Conservation (phyloP, 1,140 invertebrate genomes). For the Hyles vespertilio region DNA sequence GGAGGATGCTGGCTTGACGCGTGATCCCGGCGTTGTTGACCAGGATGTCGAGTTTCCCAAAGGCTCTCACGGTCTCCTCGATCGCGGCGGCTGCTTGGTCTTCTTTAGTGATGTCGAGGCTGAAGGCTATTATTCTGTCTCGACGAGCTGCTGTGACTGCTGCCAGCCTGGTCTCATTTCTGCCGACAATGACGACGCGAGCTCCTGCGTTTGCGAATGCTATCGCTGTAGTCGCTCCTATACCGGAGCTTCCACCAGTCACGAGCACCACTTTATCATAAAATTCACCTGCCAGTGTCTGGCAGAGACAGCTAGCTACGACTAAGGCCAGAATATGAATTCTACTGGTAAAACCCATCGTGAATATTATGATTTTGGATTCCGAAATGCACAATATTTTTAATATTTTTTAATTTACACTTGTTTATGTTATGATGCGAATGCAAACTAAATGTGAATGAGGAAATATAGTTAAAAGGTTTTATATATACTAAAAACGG, state of each 20-base stretch:
- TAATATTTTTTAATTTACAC: too few relatives aligned
- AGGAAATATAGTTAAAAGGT: too few relatives aligned
- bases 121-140: conserved; percentile 67
- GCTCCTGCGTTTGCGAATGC: conserved; percentile 76
- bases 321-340: too few relatives aligned
- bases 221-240: conserved; percentile 85
- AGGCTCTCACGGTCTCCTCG: conserved; percentile 74
- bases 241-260: conserved; percentile 89
- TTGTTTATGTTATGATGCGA: too few relatives aligned
- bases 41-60: conserved; percentile 77
- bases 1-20: conserved; percentile 77
- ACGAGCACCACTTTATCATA: conserved; percentile 79
- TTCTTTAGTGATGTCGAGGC: conserved; percentile 80
- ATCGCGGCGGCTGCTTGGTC: conserved; percentile 77
- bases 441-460: too few relatives aligned
- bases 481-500: too few relatives aligned
- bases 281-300: conserved; percentile 16
- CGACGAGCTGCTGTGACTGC: background rate
- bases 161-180: conserved; percentile 77
- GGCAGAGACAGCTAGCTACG: too few relatives aligned
- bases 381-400: too few relatives aligned
- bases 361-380: too few relatives aligned
- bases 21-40: conserved; percentile 85
- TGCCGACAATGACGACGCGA: conserved; percentile 78
- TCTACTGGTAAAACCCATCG: too few relatives aligned